Percentiles rank a stretch among this genome's conserved stretches.
phyloP scores from a whole-genome alignment of 2,113 vertebrate species.

The Nansenia antarctica region DNA sequence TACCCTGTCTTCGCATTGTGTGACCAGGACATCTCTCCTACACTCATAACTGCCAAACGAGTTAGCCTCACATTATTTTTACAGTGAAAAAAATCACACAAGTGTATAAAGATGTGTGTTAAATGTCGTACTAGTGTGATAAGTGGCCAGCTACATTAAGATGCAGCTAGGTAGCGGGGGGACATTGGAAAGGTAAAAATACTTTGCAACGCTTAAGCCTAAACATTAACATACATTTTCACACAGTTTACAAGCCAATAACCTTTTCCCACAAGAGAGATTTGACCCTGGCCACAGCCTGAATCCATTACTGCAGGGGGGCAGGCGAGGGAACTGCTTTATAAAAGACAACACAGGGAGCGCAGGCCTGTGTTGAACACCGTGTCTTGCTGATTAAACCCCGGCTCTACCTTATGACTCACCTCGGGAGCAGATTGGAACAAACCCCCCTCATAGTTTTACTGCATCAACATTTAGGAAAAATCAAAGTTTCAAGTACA shows the following conservation, averaged over 20 bases:
- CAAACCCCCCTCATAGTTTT: neutral
- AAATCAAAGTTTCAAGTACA: too few relatives aligned
- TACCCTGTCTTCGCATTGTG: neutral
- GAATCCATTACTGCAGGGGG: slow-evolving; percentile 44
- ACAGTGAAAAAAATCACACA: slow-evolving; percentile 13
- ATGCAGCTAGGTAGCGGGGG: neutral
- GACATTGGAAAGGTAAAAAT: slow-evolving; percentile 30
- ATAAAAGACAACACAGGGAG: slow-evolving; percentile 10
- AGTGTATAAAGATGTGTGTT: slow-evolving; percentile 24
- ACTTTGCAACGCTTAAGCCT: slow-evolving; percentile 25
- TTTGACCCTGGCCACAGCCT: slow-evolving; percentile 47
- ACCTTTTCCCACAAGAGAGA: slow-evolving; percentile 39
- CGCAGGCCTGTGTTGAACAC: neutral
- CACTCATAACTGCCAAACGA: neutral
- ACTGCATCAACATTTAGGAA: neutral
- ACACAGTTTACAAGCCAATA: slow-evolving; percentile 56
- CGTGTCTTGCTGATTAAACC: neutral
- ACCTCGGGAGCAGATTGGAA: neutral
- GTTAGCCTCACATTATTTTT: neutral
- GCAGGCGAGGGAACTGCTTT: slow-evolving; percentile 20
- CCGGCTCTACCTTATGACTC: neutral
- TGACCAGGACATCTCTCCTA: neutral
- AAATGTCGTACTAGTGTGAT: too few relatives aligned
- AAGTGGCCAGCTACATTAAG: slow-evolving; percentile 7
- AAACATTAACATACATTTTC: slow-evolving; percentile 52